Evolutionary conservation across 2,797 vertebrate genomes (phyloP).

Genomic region (Lepilemur septentrionalis): DNA sequence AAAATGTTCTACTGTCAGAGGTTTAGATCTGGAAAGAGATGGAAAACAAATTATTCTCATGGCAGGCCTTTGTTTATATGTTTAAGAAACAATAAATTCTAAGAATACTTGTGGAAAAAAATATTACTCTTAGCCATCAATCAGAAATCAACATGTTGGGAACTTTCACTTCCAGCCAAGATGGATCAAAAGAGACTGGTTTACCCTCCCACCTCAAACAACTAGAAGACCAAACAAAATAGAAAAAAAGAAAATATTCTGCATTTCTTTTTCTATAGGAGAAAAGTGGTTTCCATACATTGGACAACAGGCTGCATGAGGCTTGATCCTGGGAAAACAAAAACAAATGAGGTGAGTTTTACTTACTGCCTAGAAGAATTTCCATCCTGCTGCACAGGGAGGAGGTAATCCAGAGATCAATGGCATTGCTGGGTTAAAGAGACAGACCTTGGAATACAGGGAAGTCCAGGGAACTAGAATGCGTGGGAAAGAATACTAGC

Average conservation of each 20-base stretch:
- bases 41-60: conserved; percentile 27
- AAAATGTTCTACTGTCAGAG: not conserved
- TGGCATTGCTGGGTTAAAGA: not conserved
- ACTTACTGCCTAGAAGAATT: not conserved
- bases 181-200: not conserved
- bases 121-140: not conserved
- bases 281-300: not conserved
- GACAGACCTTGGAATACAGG: not conserved
- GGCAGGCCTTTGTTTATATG: not conserved
- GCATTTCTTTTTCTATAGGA: not conserved
- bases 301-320: not conserved
- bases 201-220: not conserved
- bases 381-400: not conserved
- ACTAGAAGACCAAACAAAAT: conserved; percentile 42
- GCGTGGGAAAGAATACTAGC: not conserved
- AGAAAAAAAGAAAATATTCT: not conserved
- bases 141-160: conserved; percentile 8
- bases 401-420: not conserved
- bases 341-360: not conserved
- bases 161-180: conserved; percentile 11
- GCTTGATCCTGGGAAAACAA: not conserved
- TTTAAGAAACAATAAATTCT: conserved; percentile 39
- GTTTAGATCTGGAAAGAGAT: not conserved
- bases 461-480: not conserved
- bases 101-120: conserved; percentile 10